Percentiles rank a stretch among this genome's conserved stretches.
Evolutionary conservation across 92 coral and sea anemone genomes (phyloP).

Genomic region (Paramuricea clavata): DNA sequence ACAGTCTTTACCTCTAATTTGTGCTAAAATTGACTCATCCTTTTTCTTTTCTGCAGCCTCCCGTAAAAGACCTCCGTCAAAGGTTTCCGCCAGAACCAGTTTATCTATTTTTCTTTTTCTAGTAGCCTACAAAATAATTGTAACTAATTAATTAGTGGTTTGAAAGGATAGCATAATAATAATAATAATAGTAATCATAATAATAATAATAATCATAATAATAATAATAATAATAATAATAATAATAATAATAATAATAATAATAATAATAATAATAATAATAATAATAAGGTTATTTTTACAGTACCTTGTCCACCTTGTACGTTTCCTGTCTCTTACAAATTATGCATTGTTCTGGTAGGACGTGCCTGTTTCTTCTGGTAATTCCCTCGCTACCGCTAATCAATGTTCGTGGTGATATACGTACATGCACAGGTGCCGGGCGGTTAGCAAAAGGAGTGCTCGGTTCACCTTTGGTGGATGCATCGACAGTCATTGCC

Average conservation of each 20-base stretch:
- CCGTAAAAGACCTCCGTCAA: slow-evolving; percentile 30
- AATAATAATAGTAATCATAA: too few species aligned
- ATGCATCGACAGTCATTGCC: neutral
- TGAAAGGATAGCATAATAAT: too few species aligned
- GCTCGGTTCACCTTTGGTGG: too few species aligned
- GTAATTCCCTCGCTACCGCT: neutral
- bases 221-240: neutral
- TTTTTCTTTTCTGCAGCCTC: slow-evolving; percentile 37
- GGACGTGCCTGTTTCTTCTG: slow-evolving; percentile 27
- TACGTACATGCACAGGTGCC: too few species aligned
- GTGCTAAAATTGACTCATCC: slow-evolving; percentile 25
- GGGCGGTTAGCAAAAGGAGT: too few species aligned
- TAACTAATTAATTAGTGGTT: neutral
- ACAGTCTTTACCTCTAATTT: slow-evolving; percentile 46
- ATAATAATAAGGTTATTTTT: neutral
- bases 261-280: too few species aligned
- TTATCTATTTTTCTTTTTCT: slow-evolving; percentile 14
- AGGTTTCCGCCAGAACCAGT: slow-evolving; percentile 15
- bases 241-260: too few species aligned
- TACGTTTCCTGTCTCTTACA: slow-evolving; percentile 23
- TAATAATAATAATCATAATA: too few species aligned
- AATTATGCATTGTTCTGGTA: slow-evolving; percentile 33
- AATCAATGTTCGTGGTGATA: neutral
- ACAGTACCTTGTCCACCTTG: slow-evolving; percentile 14
- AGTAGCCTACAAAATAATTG: slow-evolving; percentile 8